These are phyloP conservation scores for Brachionus angularis DNA, from an alignment of 1,140 invertebrate species.

Conservation along the genomic window DNA sequence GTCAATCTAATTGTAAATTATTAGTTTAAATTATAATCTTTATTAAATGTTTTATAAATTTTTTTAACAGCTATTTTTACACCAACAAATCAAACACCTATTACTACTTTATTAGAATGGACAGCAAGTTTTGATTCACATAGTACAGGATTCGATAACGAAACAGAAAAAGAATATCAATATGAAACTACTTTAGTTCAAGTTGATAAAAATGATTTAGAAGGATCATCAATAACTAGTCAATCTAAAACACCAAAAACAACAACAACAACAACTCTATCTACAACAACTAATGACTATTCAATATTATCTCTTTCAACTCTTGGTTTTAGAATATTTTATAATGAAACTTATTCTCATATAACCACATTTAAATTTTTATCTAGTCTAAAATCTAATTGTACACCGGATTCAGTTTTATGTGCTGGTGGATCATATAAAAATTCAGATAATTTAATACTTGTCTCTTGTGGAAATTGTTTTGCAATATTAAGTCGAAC, in stretches of 20 bases:
- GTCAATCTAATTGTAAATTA: neutral
- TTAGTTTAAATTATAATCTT: neutral
- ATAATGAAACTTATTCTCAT: neutral
- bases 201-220: no score
- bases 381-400: neutral
- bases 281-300: neutral
- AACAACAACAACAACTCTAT: neutral
- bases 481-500: neutral
- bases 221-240: no score
- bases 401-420: neutral
- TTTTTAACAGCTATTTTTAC: neutral
- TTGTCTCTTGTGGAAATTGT: constrained; percentile 5
- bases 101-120: neutral
- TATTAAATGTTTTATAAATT: no score
- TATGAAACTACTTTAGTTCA: no score
- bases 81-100: neutral
- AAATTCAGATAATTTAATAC: neutral
- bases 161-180: no score
- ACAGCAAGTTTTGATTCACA: no score
- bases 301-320: neutral
- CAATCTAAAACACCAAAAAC: no score
- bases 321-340: neutral
- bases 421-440: neutral
- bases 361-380: neutral
- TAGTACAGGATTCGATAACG: no score